phyloP scores from a whole-genome alignment of 1,140 invertebrate genomes.

The Lepidurus arcticus region DNA sequence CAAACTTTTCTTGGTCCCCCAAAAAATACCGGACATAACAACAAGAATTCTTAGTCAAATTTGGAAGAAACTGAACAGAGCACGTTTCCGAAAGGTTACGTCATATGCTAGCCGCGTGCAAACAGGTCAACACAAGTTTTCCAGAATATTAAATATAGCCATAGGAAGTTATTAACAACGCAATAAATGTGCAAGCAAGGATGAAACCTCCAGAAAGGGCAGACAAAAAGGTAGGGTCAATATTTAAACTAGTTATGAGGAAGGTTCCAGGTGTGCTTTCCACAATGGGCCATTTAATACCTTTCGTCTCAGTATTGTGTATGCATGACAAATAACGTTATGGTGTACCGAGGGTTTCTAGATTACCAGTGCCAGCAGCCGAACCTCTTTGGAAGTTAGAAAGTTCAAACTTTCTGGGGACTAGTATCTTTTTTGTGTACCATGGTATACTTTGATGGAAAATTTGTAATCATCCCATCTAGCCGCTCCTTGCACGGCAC shows the following conservation, averaged over 20 bases:
- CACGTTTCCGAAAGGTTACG: too few species aligned
- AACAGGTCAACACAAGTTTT: not conserved
- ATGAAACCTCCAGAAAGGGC: not conserved
- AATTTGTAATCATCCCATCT: conserved; percentile 12
- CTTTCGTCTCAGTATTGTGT: conserved; percentile 18
- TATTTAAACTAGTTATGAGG: conserved; percentile 12
- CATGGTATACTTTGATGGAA: not conserved
- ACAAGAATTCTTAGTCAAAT: too few species aligned
- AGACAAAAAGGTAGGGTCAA: conserved; percentile 19
- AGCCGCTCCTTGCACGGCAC: not conserved
- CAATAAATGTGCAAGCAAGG: not conserved
- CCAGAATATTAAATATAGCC: not conserved
- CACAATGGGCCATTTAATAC: conserved; percentile 15
- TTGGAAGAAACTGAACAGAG: too few species aligned
- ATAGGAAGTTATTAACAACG: not conserved
- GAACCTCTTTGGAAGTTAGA: not conserved
- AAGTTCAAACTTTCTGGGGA: not conserved
- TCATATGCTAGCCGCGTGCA: too few species aligned
- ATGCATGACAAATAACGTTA: not conserved
- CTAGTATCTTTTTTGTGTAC: not conserved
- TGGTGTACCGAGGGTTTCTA: not conserved
- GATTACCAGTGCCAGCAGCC: not conserved
- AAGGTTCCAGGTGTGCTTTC: not conserved
- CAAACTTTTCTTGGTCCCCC: not conserved
- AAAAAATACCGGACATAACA: not conserved